Conservation (phyloP, 1,140 invertebrate genomes). For the Drosophila navojoa region DNA sequence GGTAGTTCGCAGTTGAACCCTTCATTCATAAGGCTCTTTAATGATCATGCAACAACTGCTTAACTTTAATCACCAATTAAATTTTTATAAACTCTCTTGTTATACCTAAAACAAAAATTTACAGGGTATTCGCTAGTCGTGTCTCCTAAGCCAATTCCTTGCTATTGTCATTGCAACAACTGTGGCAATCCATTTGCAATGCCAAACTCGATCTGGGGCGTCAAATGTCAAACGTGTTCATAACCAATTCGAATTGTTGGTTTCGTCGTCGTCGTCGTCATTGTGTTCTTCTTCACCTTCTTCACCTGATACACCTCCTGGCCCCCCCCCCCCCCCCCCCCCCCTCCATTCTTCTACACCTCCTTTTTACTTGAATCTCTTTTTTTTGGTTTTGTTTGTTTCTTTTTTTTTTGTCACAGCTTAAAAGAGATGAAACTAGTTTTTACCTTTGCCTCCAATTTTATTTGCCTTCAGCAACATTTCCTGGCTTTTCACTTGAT, state of each 20-base stretch:
- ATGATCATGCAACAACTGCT: no score
- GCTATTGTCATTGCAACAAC: constrained; percentile 50
- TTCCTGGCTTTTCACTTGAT: constrained; percentile 29
- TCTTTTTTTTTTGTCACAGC: constrained; percentile 32
- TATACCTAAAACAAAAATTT: neutral
- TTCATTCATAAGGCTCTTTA: no score
- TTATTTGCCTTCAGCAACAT: constrained; percentile 21
- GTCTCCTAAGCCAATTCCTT: neutral
- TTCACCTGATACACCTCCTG: no score
- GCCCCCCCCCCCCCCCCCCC: no score
- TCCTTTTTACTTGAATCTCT: neutral
- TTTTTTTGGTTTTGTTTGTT: neutral
- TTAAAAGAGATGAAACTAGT: constrained; percentile 36
- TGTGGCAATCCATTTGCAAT: constrained; percentile 40
- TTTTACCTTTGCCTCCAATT: constrained; percentile 29
- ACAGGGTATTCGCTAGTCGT: neutral
- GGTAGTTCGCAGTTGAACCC: neutral
- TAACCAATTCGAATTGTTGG: constrained; percentile 31
- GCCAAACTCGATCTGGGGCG: constrained; percentile 18
- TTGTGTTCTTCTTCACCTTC: neutral
- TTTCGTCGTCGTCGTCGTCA: neutral
- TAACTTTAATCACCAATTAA: no score
- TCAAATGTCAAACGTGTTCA: constrained; percentile 47
- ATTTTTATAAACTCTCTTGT: no score
- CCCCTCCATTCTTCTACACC: neutral